Evolutionary conservation across 2,113 vertebrate species (phyloP).

Genomic region (Sinosuthora webbiana): DNA sequence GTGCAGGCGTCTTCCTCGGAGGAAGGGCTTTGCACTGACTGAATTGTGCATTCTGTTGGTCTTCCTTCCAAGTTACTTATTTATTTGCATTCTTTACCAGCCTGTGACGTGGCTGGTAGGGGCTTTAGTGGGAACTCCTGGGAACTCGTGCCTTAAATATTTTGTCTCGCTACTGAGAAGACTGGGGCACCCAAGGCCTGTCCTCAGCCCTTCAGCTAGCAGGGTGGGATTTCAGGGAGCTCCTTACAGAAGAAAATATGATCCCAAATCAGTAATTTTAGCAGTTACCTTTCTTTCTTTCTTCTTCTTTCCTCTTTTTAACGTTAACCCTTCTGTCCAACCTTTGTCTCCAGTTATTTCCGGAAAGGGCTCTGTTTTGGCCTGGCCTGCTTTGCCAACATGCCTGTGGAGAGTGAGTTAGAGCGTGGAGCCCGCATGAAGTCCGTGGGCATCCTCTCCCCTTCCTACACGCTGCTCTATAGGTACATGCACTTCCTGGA

Average conservation of each 20-base stretch:
- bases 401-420: slow-evolving; percentile 95
- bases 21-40: background rate
- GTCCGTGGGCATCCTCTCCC: slow-evolving; percentile 94
- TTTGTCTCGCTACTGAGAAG: background rate
- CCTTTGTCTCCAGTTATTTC: slow-evolving; percentile 84
- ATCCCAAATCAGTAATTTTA: background rate
- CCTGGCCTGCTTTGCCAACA: slow-evolving; percentile 97
- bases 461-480: slow-evolving; percentile 94
- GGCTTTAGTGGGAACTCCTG: background rate
- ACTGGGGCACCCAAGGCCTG: background rate
- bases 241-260: background rate
- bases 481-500: slow-evolving; percentile 99
- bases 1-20: background rate
- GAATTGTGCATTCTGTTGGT: background rate
- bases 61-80: background rate
- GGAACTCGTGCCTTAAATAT: background rate
- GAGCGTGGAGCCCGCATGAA: slow-evolving; percentile 97
- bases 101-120: background rate
- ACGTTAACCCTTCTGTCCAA: background rate
- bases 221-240: background rate
- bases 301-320: background rate
- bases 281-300: background rate
- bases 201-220: background rate
- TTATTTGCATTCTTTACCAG: background rate
- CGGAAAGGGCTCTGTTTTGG: slow-evolving; percentile 94